These are phyloP conservation scores for Bradypodion pumilum DNA, from an alignment of 2,797 vertebrate species.

Conservation along the genomic window DNA sequence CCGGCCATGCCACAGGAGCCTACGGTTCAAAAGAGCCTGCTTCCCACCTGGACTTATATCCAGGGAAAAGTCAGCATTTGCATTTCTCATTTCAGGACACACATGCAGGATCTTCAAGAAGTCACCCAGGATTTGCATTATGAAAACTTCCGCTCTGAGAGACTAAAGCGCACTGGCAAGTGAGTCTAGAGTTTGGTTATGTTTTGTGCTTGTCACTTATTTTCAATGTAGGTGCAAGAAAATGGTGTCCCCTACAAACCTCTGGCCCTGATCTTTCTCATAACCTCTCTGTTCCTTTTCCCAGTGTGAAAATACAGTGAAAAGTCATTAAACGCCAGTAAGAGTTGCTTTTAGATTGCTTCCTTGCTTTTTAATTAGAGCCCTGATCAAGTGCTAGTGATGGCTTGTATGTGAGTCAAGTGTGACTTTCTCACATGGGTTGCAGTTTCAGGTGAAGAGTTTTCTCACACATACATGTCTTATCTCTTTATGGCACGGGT, in stretches of 20 bases:
- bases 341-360: constrained; percentile 6
- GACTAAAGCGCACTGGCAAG: constrained; percentile 84
- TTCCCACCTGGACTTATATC: neutral
- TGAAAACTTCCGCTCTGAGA: constrained; percentile 92
- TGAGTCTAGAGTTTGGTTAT: constrained; percentile 47
- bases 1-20: neutral
- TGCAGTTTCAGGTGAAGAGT: neutral
- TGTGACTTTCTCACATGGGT: neutral
- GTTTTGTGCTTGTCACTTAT: neutral
- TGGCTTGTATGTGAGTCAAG: no score
- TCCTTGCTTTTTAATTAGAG: neutral
- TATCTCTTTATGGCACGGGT: neutral
- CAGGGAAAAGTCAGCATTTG: neutral
- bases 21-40: no score
- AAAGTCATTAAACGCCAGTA: neutral
- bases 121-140: constrained; percentile 91
- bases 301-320: neutral
- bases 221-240: fast-evolving
- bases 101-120: constrained; percentile 93
- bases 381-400: no score
- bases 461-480: neutral
- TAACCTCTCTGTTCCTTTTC: neutral
- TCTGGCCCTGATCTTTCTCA: neutral
- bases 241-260: fast-evolving
- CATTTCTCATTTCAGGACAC: constrained; percentile 77